Evolutionary conservation across 2,797 vertebrate species (phyloP).

Genomic region (Phataginus tetradactyla): DNA sequence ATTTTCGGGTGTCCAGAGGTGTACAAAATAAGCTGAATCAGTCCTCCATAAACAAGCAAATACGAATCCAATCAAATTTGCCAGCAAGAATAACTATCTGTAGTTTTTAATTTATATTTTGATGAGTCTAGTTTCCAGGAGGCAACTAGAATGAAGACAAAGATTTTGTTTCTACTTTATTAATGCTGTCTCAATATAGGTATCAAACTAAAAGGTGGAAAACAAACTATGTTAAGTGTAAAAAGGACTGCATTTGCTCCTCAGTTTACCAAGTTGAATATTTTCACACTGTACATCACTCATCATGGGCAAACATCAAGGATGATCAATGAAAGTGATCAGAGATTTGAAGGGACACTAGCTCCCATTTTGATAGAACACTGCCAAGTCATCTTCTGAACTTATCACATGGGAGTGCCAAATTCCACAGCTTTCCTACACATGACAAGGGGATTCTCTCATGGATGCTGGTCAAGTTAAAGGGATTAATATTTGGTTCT

Average conservation of each 20-base stretch:
- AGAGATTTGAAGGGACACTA: not conserved
- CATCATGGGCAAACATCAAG: not conserved
- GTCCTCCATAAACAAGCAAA: not conserved
- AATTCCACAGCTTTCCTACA: slow-evolving; percentile 1
- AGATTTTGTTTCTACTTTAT: slow-evolving; percentile 29
- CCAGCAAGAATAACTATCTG: not conserved
- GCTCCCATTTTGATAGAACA: not conserved
- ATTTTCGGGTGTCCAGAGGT: not conserved
- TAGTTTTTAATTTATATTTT: slow-evolving; percentile 26
- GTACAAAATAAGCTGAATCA: not conserved
- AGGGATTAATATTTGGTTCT: not conserved
- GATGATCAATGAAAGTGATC: not conserved
- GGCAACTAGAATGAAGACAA: not conserved
- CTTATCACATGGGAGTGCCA: not conserved
- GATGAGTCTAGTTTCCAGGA: slow-evolving; percentile 30
- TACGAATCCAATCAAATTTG: not conserved
- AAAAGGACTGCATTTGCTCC: not conserved
- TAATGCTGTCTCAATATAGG: not conserved
- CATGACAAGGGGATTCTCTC: not conserved
- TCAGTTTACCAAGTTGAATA: not conserved
- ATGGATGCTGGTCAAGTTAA: not conserved
- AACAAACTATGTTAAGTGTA: not conserved
- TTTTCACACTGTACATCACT: not conserved
- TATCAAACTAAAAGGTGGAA: slow-evolving; percentile 2
- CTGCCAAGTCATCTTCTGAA: not conserved